Conservation (phyloP, 2,888 invertebrate species). For the Alviniconcha strummeri region DNA sequence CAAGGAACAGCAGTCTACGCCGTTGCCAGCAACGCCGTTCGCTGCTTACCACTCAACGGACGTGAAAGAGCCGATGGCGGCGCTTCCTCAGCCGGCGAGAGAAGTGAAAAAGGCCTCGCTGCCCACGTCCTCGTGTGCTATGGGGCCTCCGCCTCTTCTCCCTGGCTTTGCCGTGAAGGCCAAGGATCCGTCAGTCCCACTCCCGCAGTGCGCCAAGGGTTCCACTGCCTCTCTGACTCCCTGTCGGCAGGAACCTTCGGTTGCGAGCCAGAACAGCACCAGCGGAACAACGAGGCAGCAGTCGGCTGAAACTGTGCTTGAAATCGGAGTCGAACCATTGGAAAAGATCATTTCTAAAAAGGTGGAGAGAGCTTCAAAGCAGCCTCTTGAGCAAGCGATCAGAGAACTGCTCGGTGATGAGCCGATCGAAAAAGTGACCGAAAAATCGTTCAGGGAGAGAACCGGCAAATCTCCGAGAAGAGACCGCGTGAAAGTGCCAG, state of each 20-base stretch:
- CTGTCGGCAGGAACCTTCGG: background rate
- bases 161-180: background rate
- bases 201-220: background rate
- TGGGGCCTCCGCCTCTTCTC: background rate
- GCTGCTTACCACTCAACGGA: background rate
- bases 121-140: background rate
- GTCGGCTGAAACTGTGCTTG: background rate
- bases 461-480: background rate
- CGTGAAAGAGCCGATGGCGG: background rate
- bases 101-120: no score
- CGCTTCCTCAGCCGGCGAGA: background rate
- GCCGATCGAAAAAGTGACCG: background rate
- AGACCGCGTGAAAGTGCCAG: background rate
- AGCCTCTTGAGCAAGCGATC: slow-evolving; percentile 18
- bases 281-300: background rate
- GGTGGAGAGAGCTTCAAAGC: slow-evolving; percentile 17
- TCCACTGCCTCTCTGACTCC: no score
- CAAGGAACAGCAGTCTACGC: background rate
- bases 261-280: background rate
- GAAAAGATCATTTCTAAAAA: slow-evolving; percentile 8
- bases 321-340: slow-evolving; percentile 4
- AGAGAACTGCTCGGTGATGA: slow-evolving; percentile 14
- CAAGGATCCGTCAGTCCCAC: background rate
- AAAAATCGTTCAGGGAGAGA: background rate
- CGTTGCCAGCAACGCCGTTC: background rate